Evolutionary conservation across 2,113 vertebrate genomes (phyloP).

Genomic region (Myxocyprinus asiaticus): DNA sequence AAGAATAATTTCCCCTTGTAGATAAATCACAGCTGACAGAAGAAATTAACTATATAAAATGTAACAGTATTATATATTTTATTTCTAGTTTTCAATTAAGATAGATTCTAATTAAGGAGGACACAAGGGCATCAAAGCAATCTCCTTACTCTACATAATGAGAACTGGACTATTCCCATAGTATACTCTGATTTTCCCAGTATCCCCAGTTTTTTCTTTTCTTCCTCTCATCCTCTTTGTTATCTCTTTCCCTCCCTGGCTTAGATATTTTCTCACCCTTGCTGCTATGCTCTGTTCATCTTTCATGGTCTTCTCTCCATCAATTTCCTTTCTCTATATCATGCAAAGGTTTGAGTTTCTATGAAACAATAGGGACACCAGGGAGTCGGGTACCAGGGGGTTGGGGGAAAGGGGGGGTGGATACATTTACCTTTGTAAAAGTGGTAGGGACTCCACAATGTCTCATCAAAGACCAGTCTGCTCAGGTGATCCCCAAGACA

Average conservation of each 20-base stretch:
- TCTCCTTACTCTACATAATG: not conserved
- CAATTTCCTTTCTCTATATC: constrained; percentile 52
- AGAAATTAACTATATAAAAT: too few species aligned
- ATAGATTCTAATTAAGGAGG: too few species aligned
- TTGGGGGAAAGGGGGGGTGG: constrained; percentile 16
- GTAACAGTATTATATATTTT: too few species aligned
- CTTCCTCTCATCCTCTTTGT: constrained; percentile 12
- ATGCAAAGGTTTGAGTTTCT: constrained; percentile 48
- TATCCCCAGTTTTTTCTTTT: not conserved
- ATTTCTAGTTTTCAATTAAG: too few species aligned
- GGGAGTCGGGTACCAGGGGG: constrained; percentile 26
- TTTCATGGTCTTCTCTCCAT: constrained; percentile 22
- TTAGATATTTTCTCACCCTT: constrained; percentile 41
- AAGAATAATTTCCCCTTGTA: too few species aligned
- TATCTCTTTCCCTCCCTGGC: not conserved
- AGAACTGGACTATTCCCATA: not conserved
- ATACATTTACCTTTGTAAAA: constrained; percentile 31
- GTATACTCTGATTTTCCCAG: not conserved
- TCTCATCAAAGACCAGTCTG: constrained; percentile 40
- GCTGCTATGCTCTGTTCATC: constrained; percentile 25
- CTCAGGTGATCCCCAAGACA: constrained; percentile 32
- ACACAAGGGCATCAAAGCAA: not conserved
- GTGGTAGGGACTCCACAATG: constrained; percentile 32
- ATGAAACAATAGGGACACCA: constrained; percentile 45
- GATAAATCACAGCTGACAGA: too few species aligned